Evolutionary conservation across 2,797 vertebrate species (phyloP).

Genomic region (Eleutherodactylus coqui): DNA sequence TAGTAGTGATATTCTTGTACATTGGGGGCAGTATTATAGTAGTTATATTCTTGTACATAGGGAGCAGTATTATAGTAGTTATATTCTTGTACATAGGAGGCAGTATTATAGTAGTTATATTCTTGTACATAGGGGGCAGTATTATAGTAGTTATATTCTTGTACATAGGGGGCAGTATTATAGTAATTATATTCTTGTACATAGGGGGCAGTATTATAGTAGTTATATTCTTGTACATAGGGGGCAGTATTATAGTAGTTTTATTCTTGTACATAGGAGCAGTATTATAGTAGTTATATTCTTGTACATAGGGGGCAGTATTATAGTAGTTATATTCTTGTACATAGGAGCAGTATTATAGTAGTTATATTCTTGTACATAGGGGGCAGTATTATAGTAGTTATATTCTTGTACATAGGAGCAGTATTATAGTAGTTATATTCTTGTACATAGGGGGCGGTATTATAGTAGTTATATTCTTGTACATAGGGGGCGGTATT

Average conservation of each 20-base stretch:
- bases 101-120: neutral
- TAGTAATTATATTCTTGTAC: neutral
- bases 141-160: neutral
- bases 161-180: neutral
- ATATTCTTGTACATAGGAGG: neutral
- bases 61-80: neutral
- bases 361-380: neutral
- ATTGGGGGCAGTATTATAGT: neutral
- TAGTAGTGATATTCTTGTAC: neutral
- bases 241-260: neutral
- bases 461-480: slow-evolving; percentile 10
- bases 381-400: neutral
- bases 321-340: slow-evolving; percentile 2
- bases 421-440: neutral
- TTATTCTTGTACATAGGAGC: neutral
- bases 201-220: neutral
- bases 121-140: neutral
- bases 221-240: neutral
- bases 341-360: neutral
- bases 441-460: neutral
- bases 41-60: neutral
- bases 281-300: neutral
- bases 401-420: neutral
- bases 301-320: neutral
- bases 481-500: neutral